Percentiles rank a stretch among this genome's conserved stretches.
These are phyloP conservation scores for Drosophila maculinotata DNA, from an alignment of 2,888 invertebrate genomes.

Conservation along the genomic window DNA sequence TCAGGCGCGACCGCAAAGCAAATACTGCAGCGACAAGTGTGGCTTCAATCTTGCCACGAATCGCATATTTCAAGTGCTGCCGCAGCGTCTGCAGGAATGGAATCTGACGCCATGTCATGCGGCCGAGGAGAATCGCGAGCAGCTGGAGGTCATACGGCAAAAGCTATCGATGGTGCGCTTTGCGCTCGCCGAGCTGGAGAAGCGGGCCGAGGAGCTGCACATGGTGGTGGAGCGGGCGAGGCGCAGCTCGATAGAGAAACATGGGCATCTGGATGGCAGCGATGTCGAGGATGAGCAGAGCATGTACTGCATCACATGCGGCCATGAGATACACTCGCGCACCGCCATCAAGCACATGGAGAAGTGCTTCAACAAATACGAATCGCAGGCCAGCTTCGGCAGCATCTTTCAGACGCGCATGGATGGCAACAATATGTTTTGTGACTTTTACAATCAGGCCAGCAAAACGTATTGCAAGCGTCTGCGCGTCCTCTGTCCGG, in stretches of 20 bases:
- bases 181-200: conserved; percentile 92
- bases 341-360: conserved; percentile 98
- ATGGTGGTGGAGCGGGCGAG: conserved; percentile 92
- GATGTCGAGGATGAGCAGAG: conserved; percentile 89
- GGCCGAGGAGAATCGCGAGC: conserved; percentile 91
- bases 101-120: conserved; percentile 93
- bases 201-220: conserved; percentile 91
- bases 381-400: conserved; percentile 98
- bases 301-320: conserved; percentile 98
- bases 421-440: conserved; percentile 98
- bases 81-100: conserved; percentile 97
- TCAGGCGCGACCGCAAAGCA: conserved; percentile 92
- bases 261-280: conserved; percentile 86
- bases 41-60: conserved; percentile 95
- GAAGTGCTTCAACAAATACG: conserved; percentile 98
- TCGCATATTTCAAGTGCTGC: conserved; percentile 92
- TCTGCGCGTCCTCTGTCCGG: conserved; percentile 97
- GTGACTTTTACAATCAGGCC: conserved; percentile 96
- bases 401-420: conserved; percentile 97
- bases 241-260: conserved; percentile 88
- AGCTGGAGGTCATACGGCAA: conserved; percentile 90
- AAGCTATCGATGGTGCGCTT: conserved; percentile 92
- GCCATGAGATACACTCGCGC: conserved; percentile 96
- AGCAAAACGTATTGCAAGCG: conserved; percentile 98
- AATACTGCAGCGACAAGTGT: conserved; percentile 97